Evolutionary conservation across 2,888 invertebrate genomes (phyloP).

Genomic region (Andrena praecox): DNA sequence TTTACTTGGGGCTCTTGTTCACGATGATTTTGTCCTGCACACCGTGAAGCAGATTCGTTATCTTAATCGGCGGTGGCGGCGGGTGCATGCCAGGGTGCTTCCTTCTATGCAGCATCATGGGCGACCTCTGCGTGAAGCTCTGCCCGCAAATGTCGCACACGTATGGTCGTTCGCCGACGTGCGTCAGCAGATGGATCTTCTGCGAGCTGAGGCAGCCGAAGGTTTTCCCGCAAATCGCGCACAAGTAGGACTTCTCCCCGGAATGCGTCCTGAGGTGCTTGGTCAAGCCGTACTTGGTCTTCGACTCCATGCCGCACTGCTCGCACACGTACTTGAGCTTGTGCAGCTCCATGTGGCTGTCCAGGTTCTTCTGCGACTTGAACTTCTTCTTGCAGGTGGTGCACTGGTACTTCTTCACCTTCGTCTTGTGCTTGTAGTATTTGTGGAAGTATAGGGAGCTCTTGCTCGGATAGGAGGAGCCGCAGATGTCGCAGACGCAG

Average conservation of each 20-base stretch:
- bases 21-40: slow-evolving; percentile 79
- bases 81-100: slow-evolving; percentile 80
- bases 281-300: slow-evolving; percentile 79
- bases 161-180: slow-evolving; percentile 81
- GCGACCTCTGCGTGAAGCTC: slow-evolving; percentile 81
- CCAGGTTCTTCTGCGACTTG: slow-evolving; percentile 80
- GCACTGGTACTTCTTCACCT: slow-evolving; percentile 79
- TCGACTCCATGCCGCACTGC: slow-evolving; percentile 82
- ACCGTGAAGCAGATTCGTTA: slow-evolving; percentile 80
- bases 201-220: slow-evolving; percentile 80
- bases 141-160: slow-evolving; percentile 81
- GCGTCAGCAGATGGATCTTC: slow-evolving; percentile 78
- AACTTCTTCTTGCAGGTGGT: slow-evolving; percentile 78
- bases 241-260: slow-evolving; percentile 79
- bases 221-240: slow-evolving; percentile 80
- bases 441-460: slow-evolving; percentile 82
- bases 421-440: slow-evolving; percentile 80
- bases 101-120: slow-evolving; percentile 81
- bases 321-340: slow-evolving; percentile 81
- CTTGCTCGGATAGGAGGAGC: slow-evolving; percentile 78
- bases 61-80: slow-evolving; percentile 81
- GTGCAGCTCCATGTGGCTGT: slow-evolving; percentile 78
- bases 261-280: slow-evolving; percentile 80
- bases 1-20: slow-evolving; percentile 68
- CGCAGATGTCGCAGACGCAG: slow-evolving; percentile 81